Base-by-base conservation (phyloP, 2,113 vertebrate species). In the Regulus satrapa region DNA sequence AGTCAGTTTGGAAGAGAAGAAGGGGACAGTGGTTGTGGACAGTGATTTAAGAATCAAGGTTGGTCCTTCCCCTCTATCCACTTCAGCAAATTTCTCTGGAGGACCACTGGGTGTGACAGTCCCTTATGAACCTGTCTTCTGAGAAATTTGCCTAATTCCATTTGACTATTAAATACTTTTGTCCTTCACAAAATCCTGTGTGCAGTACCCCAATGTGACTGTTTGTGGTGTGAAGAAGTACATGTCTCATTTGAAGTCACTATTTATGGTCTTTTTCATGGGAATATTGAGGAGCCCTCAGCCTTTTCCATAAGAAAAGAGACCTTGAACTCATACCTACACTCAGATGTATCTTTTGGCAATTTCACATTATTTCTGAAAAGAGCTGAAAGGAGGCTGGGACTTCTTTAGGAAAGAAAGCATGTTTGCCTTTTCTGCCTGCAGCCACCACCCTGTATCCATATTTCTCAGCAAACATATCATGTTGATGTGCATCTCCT, bases 401-500 rank as follows among this genome's bases (percentile, higher is more conserved):
- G 18, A 31, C 8, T 85, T 4, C 36, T 79, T 34, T 6, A 45
- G 12, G 34, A 78, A 81, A 80, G 62, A 64, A 66, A 40, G 10
- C 15, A 52, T 3, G 9, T 45, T 36, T 64, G 51, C 19, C n/a
- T 77, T 52, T 74, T 52, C 41, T 76, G n/a, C 52, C 74, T 56
- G 26, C 36, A 54, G 56, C 61, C 62, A 56, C 49, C 12, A 38
- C 9, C 26, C 31, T 7, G 26, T 28, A 40, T 54, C 58, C 66
- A 23, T 36, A 83, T 12, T 48, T 12, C 18, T 77, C 52, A 6
- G 5, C 34, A 36, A 46, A 66, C 2, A 1, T 9, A 56, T 20
- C 38, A 38, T 0, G 0, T 38, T 24, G 19, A 34, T 49, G 32
- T 19, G 48, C 19, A 28, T 8, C 34, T 49, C 5, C 1, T n/a